Evolutionary conservation across 2,888 invertebrate species (phyloP), one percentile per base, ranked within the genome.

Genomic region (Mythimna pallens): DNA sequence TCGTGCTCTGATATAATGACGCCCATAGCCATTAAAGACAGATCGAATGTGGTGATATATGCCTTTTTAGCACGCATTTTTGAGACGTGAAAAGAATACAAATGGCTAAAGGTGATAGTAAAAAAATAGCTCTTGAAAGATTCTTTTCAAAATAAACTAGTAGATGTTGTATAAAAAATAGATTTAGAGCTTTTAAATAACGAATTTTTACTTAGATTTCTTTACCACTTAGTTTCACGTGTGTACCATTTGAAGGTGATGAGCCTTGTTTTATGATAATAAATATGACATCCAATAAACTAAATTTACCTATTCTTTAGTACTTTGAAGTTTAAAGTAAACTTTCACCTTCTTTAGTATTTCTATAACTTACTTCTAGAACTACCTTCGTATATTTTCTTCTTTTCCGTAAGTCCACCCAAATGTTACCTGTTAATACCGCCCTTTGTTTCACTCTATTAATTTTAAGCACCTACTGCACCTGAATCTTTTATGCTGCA

Each of bases 21-120:
- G n/a, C 17, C 14, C 34, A 2, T 4, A 72, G 25, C 25, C n/a
- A 36, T 78, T 62, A 40, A 63, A 61, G 9, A 25, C 55, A 50
- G 66, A 74, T 70, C 20, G 10, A 65, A 69, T 59, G 47, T 62
- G 12, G n/a, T 30, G 69, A 74, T 74, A 69, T 64, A 43, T 40
- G 57, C 55, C 22, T 62, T 61, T 75, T 25, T 14, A 61, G 14
- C 14, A 50, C 62, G 22, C 47, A 14, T 52, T 64, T 30, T 61
- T 17, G 40, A 47, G 43, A 66, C 22, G 14, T 50, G 72, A 30
- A 71, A 43, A 52, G 17, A 71, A 71, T 57, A 30, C 3, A 9
- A 62, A 63, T 62, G 52, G 40, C 9, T 34, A 6, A 12, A 61
- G 50, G 62, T 63, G 9, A 14, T 57, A 12, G 30, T 63, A 62